Evolutionary conservation across 2,797 vertebrate genomes (phyloP).

Genomic region (Oryzias dopingdopingensis): DNA sequence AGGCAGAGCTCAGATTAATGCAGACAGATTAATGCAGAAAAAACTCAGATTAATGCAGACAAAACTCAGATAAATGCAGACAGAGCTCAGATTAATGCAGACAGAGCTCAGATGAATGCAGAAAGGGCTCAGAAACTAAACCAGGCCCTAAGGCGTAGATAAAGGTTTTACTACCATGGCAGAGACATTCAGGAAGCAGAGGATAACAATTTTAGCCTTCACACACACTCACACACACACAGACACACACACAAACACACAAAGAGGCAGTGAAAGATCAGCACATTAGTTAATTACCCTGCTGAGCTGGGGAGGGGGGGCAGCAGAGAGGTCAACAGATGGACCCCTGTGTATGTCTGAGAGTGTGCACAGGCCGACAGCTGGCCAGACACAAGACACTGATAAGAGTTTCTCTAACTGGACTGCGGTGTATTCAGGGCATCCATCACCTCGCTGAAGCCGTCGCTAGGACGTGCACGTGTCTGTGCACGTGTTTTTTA

Average conservation of each 20-base stretch:
- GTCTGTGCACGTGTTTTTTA: neutral
- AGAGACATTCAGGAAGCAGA: too few species aligned
- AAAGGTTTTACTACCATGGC: too few species aligned
- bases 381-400: constrained; percentile 40
- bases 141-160: too few species aligned
- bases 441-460: constrained; percentile 39
- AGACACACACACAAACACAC: constrained; percentile 25
- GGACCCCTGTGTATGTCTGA: constrained; percentile 29
- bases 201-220: too few species aligned
- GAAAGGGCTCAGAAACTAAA: too few species aligned
- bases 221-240: constrained; percentile 8
- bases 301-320: constrained; percentile 36
- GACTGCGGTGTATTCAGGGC: constrained; percentile 39
- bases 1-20: too few species aligned
- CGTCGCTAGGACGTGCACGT: neutral
- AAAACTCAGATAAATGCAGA: too few species aligned
- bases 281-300: constrained; percentile 67
- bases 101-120: too few species aligned
- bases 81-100: too few species aligned
- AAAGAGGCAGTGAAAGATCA: constrained; percentile 67
- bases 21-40: too few species aligned
- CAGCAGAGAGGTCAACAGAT: constrained; percentile 54
- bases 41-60: too few species aligned
- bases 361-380: constrained; percentile 29
- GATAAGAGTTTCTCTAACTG: constrained; percentile 55